Percentiles rank a stretch among this genome's conserved stretches.
Evolutionary conservation across 2,113 vertebrate species (phyloP).

Genomic region (Oncorhynchus kisutch): DNA sequence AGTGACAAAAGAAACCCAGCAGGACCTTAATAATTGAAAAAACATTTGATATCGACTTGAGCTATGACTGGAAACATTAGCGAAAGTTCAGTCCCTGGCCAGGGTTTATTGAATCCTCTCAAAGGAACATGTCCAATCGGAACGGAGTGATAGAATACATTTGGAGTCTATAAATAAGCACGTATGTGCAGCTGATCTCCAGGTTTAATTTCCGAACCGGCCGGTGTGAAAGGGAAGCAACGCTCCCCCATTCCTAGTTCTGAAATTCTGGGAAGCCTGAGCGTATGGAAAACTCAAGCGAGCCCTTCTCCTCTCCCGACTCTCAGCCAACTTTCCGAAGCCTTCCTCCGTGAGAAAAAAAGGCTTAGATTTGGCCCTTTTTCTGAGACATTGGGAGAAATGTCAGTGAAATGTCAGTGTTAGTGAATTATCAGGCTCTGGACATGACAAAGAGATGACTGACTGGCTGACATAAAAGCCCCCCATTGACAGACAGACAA

Average conservation of each 20-base stretch:
- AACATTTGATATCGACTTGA: conserved; percentile 8
- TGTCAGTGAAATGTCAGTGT: too few relatives aligned
- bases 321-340: conserved; percentile 41
- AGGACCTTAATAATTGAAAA: conserved; percentile 26
- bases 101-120: conserved; percentile 18
- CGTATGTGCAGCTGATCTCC: neutral
- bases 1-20: conserved; percentile 2
- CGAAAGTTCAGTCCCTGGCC: neutral
- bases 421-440: too few relatives aligned
- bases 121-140: conserved; percentile 1
- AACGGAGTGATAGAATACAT: conserved; percentile 2
- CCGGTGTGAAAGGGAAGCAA: neutral
- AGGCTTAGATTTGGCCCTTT: conserved; percentile 16
- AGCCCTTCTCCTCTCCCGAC: neutral
- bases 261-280: conserved; percentile 27
- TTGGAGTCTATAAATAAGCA: conserved; percentile 30
- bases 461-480: too few relatives aligned
- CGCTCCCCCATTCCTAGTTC: conserved; percentile 21
- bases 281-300: conserved; percentile 37
- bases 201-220: neutral
- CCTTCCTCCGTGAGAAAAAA: conserved; percentile 23
- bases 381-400: conserved; percentile 14
- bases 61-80: conserved; percentile 13
- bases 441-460: too few relatives aligned
- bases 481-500: too few relatives aligned